phyloP scores from a whole-genome alignment of 2,888 invertebrate genomes.

The Phyllotreta cruciferae region DNA sequence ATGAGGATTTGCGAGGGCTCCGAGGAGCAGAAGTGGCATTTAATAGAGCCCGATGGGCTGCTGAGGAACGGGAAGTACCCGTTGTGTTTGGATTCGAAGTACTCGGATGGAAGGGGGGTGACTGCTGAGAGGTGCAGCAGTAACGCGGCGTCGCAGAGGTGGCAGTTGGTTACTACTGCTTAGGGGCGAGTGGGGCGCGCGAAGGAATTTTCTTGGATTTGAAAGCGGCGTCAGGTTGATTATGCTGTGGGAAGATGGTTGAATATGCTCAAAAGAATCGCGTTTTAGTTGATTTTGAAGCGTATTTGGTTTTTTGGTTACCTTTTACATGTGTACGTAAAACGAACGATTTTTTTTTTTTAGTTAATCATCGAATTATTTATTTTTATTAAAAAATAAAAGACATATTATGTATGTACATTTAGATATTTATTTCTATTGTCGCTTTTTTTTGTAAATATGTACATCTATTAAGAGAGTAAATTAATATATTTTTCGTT shows the following conservation, averaged over 20 bases:
- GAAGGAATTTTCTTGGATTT: too few species aligned
- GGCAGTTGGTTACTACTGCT: conserved; percentile 61
- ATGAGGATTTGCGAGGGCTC: conserved; percentile 66
- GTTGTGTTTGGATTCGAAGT: conserved; percentile 77
- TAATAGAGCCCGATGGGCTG: conserved; percentile 69
- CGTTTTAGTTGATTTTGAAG: too few species aligned
- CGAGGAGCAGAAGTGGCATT: conserved; percentile 74
- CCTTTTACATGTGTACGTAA: background rate
- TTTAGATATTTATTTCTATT: background rate
- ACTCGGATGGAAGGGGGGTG: conserved; percentile 66
- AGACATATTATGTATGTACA: background rate
- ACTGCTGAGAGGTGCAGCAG: conserved; percentile 75
- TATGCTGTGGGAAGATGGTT: too few species aligned
- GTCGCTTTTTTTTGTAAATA: conserved; percentile 15
- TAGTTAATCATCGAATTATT: background rate
- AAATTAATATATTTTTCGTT: conserved; percentile 31
- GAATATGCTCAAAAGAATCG: too few species aligned
- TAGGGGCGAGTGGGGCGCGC: conserved; percentile 14
- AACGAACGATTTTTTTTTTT: too few species aligned
- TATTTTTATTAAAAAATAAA: background rate
- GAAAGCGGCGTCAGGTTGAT: too few species aligned
- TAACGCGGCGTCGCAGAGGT: conserved; percentile 70
- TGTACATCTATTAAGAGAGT: conserved; percentile 21
- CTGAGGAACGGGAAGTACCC: conserved; percentile 76
- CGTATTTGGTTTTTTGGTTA: too few species aligned